Evolutionary conservation across 1,140 invertebrate genomes (phyloP), one percentile per base, ranked within the genome.

Genomic region (Drosophila asahinai): DNA sequence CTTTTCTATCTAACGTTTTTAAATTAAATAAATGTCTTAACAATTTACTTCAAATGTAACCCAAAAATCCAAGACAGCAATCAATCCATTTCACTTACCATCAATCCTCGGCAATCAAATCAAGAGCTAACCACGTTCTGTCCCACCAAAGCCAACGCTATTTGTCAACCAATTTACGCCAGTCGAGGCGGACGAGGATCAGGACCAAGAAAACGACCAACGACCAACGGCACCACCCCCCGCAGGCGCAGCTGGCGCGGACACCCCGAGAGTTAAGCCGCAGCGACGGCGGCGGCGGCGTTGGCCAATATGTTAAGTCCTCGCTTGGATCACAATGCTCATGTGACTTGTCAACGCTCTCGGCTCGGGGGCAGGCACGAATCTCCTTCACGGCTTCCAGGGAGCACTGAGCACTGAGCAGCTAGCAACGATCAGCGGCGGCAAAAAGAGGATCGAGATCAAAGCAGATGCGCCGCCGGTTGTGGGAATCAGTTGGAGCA

Each of bases 341-440:
- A 86, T 81, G 84, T 77, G 81, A 90, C 73, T 90, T 90, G 84
- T 90, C 84, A 90, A 78, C 72, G 80, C 84, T 77, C 68, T 45
- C 58, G 71, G 67, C 66, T n/a, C 36, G n/a, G 27, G 11, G 43
- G 47, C 47, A 78, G 80, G 81, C 77, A 84, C 80, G 87, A 90
- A 80, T 47, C 86, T 78, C 30, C 75, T 81, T 82, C 80, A 82
- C 79, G 74, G 86, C 71, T 81, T 61, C 61, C 38, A 62, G 82
- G 66, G 61, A 72, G 61, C 68, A 78, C 48, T 58, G 22, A 5
- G 33, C 68, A 78, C 43, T 58, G 27, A 5, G 33, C 36, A 5
- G 40, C 52, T 4, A 38, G 30, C 30, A 54, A 15, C 17, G 30
- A 54, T 54, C 52, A 14, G 52, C 52, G 52, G 43, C 57, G 22